A percentile compares a stretch with the other conserved stretches of the same genome.
These are phyloP conservation scores for Meiosimyza decipiens DNA, from an alignment of 2,888 invertebrate species.

Conservation along the genomic window DNA sequence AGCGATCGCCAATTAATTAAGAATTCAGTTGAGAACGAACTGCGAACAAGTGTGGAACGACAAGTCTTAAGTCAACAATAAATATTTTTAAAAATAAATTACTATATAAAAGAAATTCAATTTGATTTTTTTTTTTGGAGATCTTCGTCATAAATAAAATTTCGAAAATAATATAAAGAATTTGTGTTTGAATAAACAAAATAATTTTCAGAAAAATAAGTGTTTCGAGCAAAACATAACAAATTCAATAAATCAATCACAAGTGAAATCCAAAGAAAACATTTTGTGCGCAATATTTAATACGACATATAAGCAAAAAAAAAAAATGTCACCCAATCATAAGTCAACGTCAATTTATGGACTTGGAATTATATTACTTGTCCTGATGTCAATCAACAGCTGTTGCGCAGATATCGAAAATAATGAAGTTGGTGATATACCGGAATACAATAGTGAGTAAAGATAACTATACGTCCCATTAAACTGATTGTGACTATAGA, in stretches of 20 bases:
- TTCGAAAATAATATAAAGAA: too few relatives aligned
- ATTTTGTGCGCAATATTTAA: too few relatives aligned
- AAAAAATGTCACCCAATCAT: conserved; percentile 1
- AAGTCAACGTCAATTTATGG: neutral
- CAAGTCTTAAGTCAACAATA: conserved; percentile 42
- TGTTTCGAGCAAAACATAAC: neutral
- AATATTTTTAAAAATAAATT: conserved; percentile 20
- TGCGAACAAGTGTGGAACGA: conserved; percentile 47
- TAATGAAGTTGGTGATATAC: conserved; percentile 56
- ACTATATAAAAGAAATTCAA: conserved; percentile 17
- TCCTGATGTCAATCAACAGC: conserved; percentile 43
- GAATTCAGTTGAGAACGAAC: conserved; percentile 54
- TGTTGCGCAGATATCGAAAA: conserved; percentile 54
- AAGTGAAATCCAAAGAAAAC: neutral
- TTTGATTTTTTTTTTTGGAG: neutral
- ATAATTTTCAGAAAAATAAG: too few relatives aligned
- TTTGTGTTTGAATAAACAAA: neutral
- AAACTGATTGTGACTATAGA: too few relatives aligned
- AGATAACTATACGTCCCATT: neutral
- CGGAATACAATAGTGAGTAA: conserved; percentile 57
- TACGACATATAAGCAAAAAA: neutral
- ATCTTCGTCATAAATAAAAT: conserved; percentile 1
- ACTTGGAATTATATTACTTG: conserved; percentile 43
- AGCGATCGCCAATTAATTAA: conserved; percentile 52
- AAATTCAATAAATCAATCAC: neutral